Conservation (phyloP, 2,888 invertebrate species). For the Dynastes tityus region DNA sequence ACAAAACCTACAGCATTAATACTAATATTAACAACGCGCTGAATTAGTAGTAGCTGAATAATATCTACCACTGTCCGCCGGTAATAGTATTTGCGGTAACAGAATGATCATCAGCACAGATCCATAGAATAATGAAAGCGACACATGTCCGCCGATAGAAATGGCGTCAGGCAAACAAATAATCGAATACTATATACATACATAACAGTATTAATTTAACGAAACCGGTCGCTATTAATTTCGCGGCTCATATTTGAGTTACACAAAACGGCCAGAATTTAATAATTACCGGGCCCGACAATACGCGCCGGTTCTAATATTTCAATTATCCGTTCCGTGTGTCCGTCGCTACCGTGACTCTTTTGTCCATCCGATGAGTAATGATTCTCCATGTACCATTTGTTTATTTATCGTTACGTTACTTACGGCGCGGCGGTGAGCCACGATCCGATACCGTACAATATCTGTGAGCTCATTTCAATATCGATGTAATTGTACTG, state of each 20-base stretch:
- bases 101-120: constrained; percentile 32
- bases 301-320: constrained; percentile 48
- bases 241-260: constrained; percentile 48
- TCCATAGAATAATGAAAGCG: constrained; percentile 41
- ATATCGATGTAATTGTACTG: constrained; percentile 7
- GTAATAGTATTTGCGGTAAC: constrained; percentile 37
- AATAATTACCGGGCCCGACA: constrained; percentile 46
- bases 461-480: not conserved
- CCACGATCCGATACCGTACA: not conserved
- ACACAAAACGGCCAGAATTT: constrained; percentile 50
- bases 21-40: constrained; percentile 1
- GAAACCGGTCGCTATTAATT: constrained; percentile 53
- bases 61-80: constrained; percentile 5
- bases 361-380: constrained; percentile 48
- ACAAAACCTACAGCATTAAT: constrained; percentile 15
- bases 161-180: constrained; percentile 17
- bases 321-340: constrained; percentile 45
- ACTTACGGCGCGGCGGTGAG: constrained; percentile 10
- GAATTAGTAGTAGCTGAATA: not conserved
- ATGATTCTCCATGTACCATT: constrained; percentile 42
- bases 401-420: constrained; percentile 49
- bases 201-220: constrained; percentile 53
- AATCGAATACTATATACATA: constrained; percentile 14
- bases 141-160: not conserved
- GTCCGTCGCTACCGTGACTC: constrained; percentile 46